Evolutionary conservation across 2,113 vertebrate genomes (phyloP), one percentile per base, ranked within the genome.

Genomic region (Dicaeum eximium): DNA sequence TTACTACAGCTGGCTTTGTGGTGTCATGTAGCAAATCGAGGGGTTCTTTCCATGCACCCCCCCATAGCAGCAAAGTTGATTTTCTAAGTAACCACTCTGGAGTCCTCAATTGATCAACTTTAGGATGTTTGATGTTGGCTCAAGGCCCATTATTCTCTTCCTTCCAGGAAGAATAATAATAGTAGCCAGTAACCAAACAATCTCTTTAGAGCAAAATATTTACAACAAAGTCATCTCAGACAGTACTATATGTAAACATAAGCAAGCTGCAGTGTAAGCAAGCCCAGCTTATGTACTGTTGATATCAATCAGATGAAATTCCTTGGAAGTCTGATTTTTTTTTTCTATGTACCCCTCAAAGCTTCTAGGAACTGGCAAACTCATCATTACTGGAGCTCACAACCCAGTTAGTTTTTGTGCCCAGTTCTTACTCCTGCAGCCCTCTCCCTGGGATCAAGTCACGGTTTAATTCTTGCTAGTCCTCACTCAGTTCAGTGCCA

Each of bases 121-220:
- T 7, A 77, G 75, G 74, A 85, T 90, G 28, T 80, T 92, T 77
- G 35, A 16, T 61, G 50, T 62, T 95, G 90, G 82, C 93, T 67
- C 48, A 40, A 77, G n/a, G 81, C 90, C 90, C 65, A 66, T 95
- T 67, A 73, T 93, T 88, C 92, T 88, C 50, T 93, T 96, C 85
- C 93, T 95, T 96, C 92, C 90, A 62, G 95, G 94, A 97, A 96
- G 94, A 93, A 27, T 57, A 94, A 93, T 91, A 93, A 91, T 95
- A 92, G 90, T 88, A 96, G 45, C 62, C 64, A 88, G 60, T 88
- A 93, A 93, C 75, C 51, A 95, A 97, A 90, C 93, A 95, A 80
- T 86, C 82, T 88, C 93, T 86, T 77, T 47, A 75, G 71, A 95
- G 53, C 67, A 94, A 94, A 97, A 94, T 95, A 94, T 97, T 96